Base-by-base conservation (phyloP, 2,888 invertebrate species). In the Morpho achilles region DNA sequence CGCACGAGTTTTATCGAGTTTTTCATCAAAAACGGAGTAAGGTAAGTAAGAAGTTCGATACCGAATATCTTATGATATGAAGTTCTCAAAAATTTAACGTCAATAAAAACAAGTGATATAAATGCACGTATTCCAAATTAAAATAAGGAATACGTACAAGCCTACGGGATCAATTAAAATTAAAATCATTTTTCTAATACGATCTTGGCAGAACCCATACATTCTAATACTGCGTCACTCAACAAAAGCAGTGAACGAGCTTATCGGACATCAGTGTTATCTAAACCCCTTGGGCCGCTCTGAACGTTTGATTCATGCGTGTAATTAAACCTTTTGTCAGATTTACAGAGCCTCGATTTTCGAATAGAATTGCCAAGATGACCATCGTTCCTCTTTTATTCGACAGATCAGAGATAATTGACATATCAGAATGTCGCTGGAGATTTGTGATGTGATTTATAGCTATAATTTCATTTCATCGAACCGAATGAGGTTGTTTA, bases 311-410 rank as follows among this genome's bases (percentile, higher is more conserved):
- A 87, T 89, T 87, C 89, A 88, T 87, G 87, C 88, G 89, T 89
- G 83, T 88, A 90, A 90, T 90, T 89, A 88, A 87, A 87, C 89
- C 88, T 88, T 85, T 90, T 87, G 87, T 88, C 78, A 81, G 79
- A 73, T 75, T 75, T 77, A 70, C 71, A 73, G 70, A 73, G 74
- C 69, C 75, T 67, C 77, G 75, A 78, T 79, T 81, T 81, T 77
- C 75, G 76, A 61, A 80, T 82, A 61, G 51, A 54, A 77, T 81
- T 80, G 80, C 77, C 77, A 80, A 79, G 72, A 71, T 69, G 72
- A 68, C 72, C 73, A 74, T 74, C 74, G 76, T 80, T 75, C 76
- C 74, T 78, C 77, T 80, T 75, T 75, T 75, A 82, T 81, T 82
- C 77, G 77, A 79, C 75, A 74, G 53, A 79, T 72, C 68, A 74